Base-by-base conservation (phyloP, 2,888 invertebrate genomes). In the Lordiphosa fenestrarum region DNA sequence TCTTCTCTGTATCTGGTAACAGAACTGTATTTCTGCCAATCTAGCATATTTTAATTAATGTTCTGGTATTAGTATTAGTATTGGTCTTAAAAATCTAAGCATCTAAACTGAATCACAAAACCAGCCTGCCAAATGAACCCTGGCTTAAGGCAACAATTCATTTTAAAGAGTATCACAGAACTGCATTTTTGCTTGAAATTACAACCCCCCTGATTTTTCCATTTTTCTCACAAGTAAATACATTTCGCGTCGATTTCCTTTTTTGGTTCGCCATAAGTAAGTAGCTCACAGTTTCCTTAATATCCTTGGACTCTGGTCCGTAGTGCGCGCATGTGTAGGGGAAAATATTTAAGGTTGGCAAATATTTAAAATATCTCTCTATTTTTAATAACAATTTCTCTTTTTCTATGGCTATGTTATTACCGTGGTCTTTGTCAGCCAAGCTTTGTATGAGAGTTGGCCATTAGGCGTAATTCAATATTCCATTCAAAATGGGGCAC, bases 391-490 rank as follows among this genome's bases (percentile, higher is more conserved):
- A 50, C 41, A 62, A 49, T 58, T 54, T 39, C 6, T 47, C 25
- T 54, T 7, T 35, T 38, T 35, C 44, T 46, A 23, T 23, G 40
- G 53, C 40, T 21, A 58, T 53, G 48, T 54, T 75, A 54, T 50
- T 52, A 63, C 49, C 38, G 53, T 33, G 53, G 51, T 37, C 59
- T 81, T 71, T 70, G 61, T 64, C 23, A 49, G 60, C 58, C 35
- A 13, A 25, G 61, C 69, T 69, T 80, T 69, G 66, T 81, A 46
- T 61, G 61, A 47, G 57, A 41, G 49, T 62, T 56, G 70, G 52
- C 84, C 77, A 77, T 77, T 77, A 77, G 82, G 58, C 49, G 77
- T 84, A 81, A 77, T 77, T 82, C 84, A 84, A 77, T 77, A 77
- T 77, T 77, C 84, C 53, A 81, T 80, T 83, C 39, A 64, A 64